Conservation (phyloP, 2,113 vertebrate species). For the Sylvia atricapilla region DNA sequence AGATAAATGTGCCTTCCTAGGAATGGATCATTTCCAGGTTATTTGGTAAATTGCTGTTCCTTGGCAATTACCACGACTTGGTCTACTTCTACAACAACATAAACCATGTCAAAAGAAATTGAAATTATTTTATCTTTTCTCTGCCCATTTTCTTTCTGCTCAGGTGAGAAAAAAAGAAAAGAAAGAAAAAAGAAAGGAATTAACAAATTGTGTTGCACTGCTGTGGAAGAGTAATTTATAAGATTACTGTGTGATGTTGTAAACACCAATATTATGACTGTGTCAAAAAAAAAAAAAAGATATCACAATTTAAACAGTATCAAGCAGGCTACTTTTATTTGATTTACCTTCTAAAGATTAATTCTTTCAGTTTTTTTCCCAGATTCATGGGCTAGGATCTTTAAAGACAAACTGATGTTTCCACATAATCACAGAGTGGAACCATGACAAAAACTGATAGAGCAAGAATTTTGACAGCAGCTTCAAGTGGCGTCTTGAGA, state of each 20-base stretch:
- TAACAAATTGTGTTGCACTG: not conserved
- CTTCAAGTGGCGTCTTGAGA: not conserved
- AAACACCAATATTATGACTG: not conserved
- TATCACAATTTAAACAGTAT: not conserved
- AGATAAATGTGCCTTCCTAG: not conserved
- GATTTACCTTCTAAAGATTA: not conserved
- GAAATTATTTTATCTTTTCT: not conserved
- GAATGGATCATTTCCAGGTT: not conserved
- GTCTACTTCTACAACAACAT: not conserved
- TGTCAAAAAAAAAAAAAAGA: not conserved
- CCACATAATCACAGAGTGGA: not conserved
- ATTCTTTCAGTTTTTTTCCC: not conserved
- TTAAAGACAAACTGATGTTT: not conserved
- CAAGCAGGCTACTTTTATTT: not conserved
- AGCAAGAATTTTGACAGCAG: not conserved
- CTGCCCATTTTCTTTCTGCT: not conserved
- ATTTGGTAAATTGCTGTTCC: not conserved
- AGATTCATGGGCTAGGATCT: not conserved
- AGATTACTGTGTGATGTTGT: not conserved
- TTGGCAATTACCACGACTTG: not conserved
- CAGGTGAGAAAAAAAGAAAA: rapidly evolving
- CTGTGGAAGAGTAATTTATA: not conserved
- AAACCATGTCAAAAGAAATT: not conserved
- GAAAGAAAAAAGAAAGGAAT: not conserved
- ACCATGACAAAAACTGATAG: not conserved